phyloP scores from a whole-genome alignment of 2,113 vertebrate species.

The Corydoras maculifer region DNA sequence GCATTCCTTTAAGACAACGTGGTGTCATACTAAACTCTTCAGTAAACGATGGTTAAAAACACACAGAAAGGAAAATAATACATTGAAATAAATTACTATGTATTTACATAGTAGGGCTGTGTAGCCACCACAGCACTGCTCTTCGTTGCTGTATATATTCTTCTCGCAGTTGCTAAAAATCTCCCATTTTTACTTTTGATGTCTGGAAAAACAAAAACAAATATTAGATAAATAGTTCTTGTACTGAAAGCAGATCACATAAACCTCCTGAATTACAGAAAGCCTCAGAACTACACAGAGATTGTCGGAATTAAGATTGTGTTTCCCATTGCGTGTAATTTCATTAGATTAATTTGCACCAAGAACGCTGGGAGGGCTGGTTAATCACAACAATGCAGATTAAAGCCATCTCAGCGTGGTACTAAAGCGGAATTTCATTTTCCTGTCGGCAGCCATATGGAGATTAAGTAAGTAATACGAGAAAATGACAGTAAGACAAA shows the following conservation, averaged over 20 bases:
- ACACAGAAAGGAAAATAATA: slow-evolving; percentile 52
- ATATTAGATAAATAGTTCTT: background rate
- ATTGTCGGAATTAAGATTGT: too few relatives aligned
- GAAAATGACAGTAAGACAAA: background rate
- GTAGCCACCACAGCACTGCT: slow-evolving; percentile 41
- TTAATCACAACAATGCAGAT: slow-evolving; percentile 5
- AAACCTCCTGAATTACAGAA: too few relatives aligned
- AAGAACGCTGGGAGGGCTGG: background rate
- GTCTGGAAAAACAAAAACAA: slow-evolving; percentile 68
- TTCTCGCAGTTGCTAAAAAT: slow-evolving; percentile 64
- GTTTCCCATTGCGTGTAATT: too few relatives aligned
- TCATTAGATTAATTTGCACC: too few relatives aligned
- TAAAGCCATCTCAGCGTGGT: background rate
- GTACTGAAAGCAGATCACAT: too few relatives aligned
- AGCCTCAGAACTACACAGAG: too few relatives aligned
- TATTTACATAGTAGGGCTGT: slow-evolving; percentile 69
- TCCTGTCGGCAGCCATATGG: background rate
- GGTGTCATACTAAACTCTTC: slow-evolving; percentile 42
- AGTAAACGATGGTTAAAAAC: slow-evolving; percentile 63
- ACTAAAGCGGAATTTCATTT: slow-evolving; percentile 10
- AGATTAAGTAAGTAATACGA: background rate
- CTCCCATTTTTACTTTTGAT: slow-evolving; percentile 98
- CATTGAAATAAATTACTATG: slow-evolving; percentile 76
- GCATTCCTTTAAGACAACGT: slow-evolving; percentile 41
- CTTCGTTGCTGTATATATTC: slow-evolving; percentile 40